These are phyloP conservation scores for Rhinoderma darwinii DNA, from an alignment of 2,113 vertebrate genomes.

Conservation along the genomic window DNA sequence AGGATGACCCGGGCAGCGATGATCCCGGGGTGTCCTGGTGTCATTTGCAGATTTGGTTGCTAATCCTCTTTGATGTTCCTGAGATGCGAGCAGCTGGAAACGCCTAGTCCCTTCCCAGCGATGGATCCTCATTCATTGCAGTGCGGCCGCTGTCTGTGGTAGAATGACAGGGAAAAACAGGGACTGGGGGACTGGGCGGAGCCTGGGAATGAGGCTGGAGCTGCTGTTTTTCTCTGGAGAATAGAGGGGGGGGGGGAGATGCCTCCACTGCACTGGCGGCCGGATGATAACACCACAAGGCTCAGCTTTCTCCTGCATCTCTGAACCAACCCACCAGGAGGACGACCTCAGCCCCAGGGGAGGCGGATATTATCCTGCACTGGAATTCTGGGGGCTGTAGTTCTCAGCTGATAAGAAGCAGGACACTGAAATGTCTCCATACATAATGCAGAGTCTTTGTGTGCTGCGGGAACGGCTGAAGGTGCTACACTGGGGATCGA, in stretches of 20 bases:
- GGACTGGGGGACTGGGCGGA: conserved; percentile 64
- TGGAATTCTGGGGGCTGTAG: conserved; percentile 73
- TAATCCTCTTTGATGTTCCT: conserved; percentile 24
- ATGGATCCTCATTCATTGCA: conserved; percentile 67
- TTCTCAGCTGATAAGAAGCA: conserved; percentile 60
- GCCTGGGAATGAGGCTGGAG: conserved; percentile 22
- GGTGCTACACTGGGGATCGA: background rate
- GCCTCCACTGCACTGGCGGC: conserved; percentile 7
- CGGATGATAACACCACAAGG: conserved; percentile 23
- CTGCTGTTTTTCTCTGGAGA: conserved; percentile 2
- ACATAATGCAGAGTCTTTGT: background rate
- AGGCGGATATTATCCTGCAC: background rate
- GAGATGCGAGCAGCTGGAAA: conserved; percentile 53
- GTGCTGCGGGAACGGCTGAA: background rate
- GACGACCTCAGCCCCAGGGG: conserved; percentile 35
- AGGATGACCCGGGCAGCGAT: background rate
- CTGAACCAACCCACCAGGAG: conserved; percentile 9
- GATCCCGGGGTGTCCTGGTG: background rate
- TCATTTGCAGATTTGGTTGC: background rate
- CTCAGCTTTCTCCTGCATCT: conserved; percentile 3
- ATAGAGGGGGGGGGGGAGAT: conserved; percentile 52
- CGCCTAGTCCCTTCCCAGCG: conserved; percentile 64
- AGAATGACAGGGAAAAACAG: conserved; percentile 68
- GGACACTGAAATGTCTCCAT: background rate
- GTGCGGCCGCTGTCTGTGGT: conserved; percentile 59